Base-by-base conservation (phyloP, 2,113 vertebrate species). In the Calidris pugnax region DNA sequence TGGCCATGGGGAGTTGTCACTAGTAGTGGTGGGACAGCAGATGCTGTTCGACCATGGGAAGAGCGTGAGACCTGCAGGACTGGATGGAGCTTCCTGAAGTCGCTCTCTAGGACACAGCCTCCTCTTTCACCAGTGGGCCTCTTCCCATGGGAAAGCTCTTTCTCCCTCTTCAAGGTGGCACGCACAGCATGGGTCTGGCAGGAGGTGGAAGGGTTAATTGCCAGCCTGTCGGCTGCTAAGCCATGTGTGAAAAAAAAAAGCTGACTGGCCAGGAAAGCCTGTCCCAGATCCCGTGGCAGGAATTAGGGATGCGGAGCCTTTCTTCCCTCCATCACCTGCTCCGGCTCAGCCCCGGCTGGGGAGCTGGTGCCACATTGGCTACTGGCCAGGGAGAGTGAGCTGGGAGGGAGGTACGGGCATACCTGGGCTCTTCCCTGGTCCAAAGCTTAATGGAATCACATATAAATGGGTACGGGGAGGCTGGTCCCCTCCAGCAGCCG, bases 231-330 rank as follows among this genome's bases (percentile, higher is more conserved):
- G 13, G 85, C 72, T 83, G 80, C 87, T 83, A 91, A 95, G 60
- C 60, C 71, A 72, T 48, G 86, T 71, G 37, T 95, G 68, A 91
- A 85, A 85, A 72, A 90, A 71, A 62, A 86, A 69, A 26, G 45
- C 45, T 1, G n/a, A 28, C 83, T 83, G 71, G 56, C 33, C 53
- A 30, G 69, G 30, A 89, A 80, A 74, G 73, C 66, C 18, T 64
- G 76, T 92, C 93, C 55, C 69, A 88, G 91, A 89, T 96, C 88
- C 69, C 66, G 79, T 85, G 91, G 86, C 60, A 89, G 95, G 95
- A 95, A 92, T 96, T 95, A 94, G 78, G 74, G 56, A 83, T 88
- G 30, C 0, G 0, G 66, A 95, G 50, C 86, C 67, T 87, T 92
- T 91, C 63, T 84, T 32, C 45, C 26, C 68, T 71, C 33, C 43